Conservation (phyloP, 1,140 invertebrate species). For the Pararge aegeria region DNA sequence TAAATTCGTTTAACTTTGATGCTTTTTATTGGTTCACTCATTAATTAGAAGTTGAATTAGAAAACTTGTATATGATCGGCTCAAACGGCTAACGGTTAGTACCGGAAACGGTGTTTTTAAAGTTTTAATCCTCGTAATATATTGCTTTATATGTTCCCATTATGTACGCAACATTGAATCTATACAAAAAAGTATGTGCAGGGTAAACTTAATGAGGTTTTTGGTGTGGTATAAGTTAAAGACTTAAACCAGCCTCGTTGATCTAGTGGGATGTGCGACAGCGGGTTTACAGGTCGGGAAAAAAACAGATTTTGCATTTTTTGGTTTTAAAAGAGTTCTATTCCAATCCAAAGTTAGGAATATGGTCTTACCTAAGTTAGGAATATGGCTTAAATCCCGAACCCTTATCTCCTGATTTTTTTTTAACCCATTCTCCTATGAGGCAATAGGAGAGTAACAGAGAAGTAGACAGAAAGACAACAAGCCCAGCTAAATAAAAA, state of each 20-base stretch:
- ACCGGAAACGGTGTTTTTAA: conserved; percentile 49
- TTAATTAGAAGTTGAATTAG: conserved; percentile 29
- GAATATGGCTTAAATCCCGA: too few species aligned
- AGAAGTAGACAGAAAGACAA: too few species aligned
- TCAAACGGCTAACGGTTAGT: conserved; percentile 21
- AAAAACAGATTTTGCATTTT: too few species aligned
- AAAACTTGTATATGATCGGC: conserved; percentile 7
- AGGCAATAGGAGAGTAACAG: too few species aligned
- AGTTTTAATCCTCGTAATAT: conserved; percentile 41
- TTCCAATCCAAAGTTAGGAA: too few species aligned
- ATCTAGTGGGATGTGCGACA: too few species aligned
- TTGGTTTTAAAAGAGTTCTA: too few species aligned
- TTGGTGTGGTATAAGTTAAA: conserved; percentile 29
- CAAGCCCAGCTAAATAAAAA: too few species aligned
- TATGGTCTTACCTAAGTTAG: too few species aligned
- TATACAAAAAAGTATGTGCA: conserved; percentile 39
- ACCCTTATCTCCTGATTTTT: too few species aligned
- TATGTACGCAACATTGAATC: conserved; percentile 55
- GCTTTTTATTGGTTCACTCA: conserved; percentile 28
- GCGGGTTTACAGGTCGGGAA: too few species aligned
- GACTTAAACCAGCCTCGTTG: background rate
- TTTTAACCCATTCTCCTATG: too few species aligned
- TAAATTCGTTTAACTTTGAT: conserved; percentile 32
- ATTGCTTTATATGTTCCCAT: conserved; percentile 46
- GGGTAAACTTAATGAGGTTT: conserved; percentile 47